Evolutionary conservation across 1,140 invertebrate species (phyloP), one percentile per base, ranked within the genome.

Genomic region (Drosophila malerkotliana): DNA sequence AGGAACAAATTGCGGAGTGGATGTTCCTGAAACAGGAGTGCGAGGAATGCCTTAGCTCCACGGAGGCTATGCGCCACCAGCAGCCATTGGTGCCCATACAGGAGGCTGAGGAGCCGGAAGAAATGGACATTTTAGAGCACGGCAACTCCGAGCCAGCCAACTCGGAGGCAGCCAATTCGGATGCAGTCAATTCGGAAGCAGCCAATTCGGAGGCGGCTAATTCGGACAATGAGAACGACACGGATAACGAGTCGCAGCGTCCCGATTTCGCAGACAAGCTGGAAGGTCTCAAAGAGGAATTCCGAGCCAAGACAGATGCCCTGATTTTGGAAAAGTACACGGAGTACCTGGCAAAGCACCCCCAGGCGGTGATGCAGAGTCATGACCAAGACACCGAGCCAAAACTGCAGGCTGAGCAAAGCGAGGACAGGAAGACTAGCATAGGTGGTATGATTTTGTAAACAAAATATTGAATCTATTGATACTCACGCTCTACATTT

Each of bases 1-100:
- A 90, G 53, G 95, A 96, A 82, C 96, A 96, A 92, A 96, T 97
- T n/a, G 95, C 96, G 84, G 95, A 96, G 63, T 97, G 96, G 96
- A 91, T 97, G 3, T 96, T 95, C 77, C 93, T 97, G 68, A 97
- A 97, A 91, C 95, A 96, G 68, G 96, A 97, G 90, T 97, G 96
- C 91, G 96, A 97, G 91, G 96, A 97, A 74, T 97, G 96, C 83
- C 94, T 97, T 24, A 95, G 94, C 79, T 94, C 92, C 54, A 94
- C 94, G 67, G 93, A 93, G 47, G 91, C 79, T 1, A 79, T 90
- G 44, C 84, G 91, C 74, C 57, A 92, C 7, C 92, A 93, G 72
- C 92, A 95, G 91, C 94, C 93, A 0, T 90, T 95, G 14, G 94
- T 94, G 71, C 93, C 93, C 75, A 95, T 95, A 24, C 93, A 95